phyloP scores from a whole-genome alignment of 2,797 vertebrate genomes.

The Micromesistius poutassou region DNA sequence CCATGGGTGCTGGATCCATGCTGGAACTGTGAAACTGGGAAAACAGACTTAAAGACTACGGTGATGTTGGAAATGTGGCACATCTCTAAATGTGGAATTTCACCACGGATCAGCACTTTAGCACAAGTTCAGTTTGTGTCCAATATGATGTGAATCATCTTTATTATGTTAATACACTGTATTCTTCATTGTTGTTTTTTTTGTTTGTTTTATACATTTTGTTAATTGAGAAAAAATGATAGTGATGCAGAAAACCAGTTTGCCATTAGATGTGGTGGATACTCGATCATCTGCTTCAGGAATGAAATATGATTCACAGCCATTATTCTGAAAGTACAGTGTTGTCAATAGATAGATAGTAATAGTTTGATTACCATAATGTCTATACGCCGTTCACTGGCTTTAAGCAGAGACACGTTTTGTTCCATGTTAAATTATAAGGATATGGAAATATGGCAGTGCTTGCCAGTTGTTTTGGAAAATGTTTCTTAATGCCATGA shows the following conservation, averaged over 20 bases:
- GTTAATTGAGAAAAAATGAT: not conserved
- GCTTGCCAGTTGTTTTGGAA: not conserved
- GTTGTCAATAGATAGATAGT: not conserved
- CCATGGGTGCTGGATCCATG: conserved; percentile 8
- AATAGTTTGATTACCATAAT: not conserved
- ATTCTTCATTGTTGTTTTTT: conserved; percentile 12
- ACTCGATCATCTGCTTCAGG: not conserved
- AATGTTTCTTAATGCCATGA: not conserved
- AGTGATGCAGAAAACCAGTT: not conserved
- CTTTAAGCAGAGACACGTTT: not conserved
- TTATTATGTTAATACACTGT: conserved; percentile 5
- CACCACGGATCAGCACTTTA: not conserved
- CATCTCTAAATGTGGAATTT: not conserved
- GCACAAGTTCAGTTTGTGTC: conserved; percentile 4
- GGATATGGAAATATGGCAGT: not conserved
- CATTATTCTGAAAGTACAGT: not conserved
- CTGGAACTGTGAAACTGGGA: conserved; percentile 1
- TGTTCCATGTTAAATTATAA: not conserved
- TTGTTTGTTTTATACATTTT: not conserved
- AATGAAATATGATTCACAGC: not conserved
- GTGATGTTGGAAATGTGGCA: not conserved
- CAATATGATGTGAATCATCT: conserved; percentile 12
- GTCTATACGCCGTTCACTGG: not conserved
- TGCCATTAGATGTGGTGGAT: not conserved
- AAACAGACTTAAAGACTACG: not conserved